phyloP scores from a whole-genome alignment of 2,888 invertebrate genomes.

The Cephus pulcher region DNA sequence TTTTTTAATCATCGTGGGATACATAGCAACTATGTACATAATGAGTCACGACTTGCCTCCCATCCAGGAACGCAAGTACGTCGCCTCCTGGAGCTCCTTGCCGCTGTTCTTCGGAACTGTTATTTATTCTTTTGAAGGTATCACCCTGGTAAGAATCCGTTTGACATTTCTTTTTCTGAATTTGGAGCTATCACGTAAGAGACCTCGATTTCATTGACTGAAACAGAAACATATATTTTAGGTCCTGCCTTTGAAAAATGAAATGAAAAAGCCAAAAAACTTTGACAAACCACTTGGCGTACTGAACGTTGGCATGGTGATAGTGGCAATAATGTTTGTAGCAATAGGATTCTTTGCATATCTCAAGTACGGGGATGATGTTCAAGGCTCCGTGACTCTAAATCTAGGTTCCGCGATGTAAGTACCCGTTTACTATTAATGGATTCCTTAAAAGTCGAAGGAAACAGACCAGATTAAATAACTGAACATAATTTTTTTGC shows the following conservation, averaged over 20 bases:
- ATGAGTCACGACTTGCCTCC: constrained; percentile 79
- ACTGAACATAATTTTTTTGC: constrained; percentile 31
- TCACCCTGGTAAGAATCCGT: constrained; percentile 78
- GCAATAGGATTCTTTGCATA: constrained; percentile 89
- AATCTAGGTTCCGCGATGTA: constrained; percentile 79
- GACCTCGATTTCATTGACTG: neutral
- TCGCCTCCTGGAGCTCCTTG: constrained; percentile 73
- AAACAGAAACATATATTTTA: constrained; percentile 56
- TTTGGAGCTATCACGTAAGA: neutral
- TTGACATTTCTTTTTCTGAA: neutral
- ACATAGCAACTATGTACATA: constrained; percentile 82
- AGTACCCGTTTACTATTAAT: constrained; percentile 50
- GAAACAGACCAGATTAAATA: neutral
- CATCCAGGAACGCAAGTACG: constrained; percentile 70
- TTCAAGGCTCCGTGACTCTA: constrained; percentile 87
- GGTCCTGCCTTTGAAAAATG: constrained; percentile 94
- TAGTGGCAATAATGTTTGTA: constrained; percentile 83
- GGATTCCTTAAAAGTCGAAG: neutral
- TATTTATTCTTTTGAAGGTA: constrained; percentile 97
- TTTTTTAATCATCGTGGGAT: constrained; percentile 79
- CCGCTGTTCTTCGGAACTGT: constrained; percentile 97
- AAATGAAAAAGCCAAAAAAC: constrained; percentile 83
- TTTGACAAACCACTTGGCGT: constrained; percentile 88
- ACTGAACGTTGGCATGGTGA: constrained; percentile 88
- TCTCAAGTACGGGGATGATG: constrained; percentile 85